phyloP scores from a whole-genome alignment of 2,797 vertebrate genomes.

The Protonibea diacanthus region DNA sequence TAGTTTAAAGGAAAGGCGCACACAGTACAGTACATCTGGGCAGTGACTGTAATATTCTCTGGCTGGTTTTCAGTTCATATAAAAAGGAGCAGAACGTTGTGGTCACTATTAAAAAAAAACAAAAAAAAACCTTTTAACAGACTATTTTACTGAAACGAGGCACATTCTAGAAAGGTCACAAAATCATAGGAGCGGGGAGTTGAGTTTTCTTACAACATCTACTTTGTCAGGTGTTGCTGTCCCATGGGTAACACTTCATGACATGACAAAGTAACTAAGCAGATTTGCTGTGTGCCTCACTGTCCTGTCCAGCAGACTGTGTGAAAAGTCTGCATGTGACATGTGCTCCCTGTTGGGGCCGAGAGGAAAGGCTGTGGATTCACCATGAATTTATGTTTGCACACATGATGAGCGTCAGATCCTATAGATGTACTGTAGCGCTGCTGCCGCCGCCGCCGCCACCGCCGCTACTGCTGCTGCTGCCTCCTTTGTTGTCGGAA shows the following conservation, averaged over 20 bases:
- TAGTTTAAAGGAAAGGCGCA: slow-evolving; percentile 13
- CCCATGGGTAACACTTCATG: slow-evolving; percentile 77
- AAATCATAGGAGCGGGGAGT: slow-evolving; percentile 62
- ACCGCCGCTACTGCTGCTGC: slow-evolving; percentile 4
- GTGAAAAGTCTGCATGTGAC: slow-evolving; percentile 81
- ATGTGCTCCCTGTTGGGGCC: slow-evolving; percentile 74
- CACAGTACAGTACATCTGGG: background rate
- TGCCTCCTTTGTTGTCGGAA: slow-evolving; percentile 30
- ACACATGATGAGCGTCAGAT: slow-evolving; percentile 62
- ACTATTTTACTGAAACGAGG: slow-evolving; percentile 64
- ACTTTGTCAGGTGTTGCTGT: slow-evolving; percentile 76
- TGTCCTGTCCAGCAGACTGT: slow-evolving; percentile 73
- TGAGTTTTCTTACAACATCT: slow-evolving; percentile 68
- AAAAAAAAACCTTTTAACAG: background rate
- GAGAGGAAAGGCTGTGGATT: slow-evolving; percentile 58
- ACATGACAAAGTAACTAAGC: slow-evolving; percentile 80
- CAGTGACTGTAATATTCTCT: slow-evolving; percentile 54
- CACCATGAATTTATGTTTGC: slow-evolving; percentile 67
- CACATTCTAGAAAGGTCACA: slow-evolving; percentile 73
- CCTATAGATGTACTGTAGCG: slow-evolving; percentile 9
- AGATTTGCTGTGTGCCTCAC: slow-evolving; percentile 76
- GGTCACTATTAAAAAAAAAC: slow-evolving; percentile 42
- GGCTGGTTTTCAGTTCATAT: slow-evolving; percentile 50
- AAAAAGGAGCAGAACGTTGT: slow-evolving; percentile 47
- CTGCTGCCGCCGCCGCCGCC: background rate